These are phyloP conservation scores for Ptychodera flava DNA, from an alignment of 35 echinoderm and acorn worm species.

Conservation along the genomic window DNA sequence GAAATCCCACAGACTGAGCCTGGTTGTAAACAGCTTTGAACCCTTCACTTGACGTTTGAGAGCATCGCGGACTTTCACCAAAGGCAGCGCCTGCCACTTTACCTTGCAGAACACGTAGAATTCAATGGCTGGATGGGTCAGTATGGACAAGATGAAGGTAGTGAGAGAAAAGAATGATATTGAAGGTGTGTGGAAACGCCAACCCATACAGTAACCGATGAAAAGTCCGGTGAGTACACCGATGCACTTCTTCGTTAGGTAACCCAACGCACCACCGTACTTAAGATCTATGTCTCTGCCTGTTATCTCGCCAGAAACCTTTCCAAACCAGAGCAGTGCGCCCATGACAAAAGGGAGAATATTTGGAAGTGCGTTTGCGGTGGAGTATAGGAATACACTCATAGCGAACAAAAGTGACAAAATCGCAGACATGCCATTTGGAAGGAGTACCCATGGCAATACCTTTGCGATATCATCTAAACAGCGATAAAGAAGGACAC, in stretches of 20 bases:
- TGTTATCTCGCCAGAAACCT: neutral
- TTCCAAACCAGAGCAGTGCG: no score
- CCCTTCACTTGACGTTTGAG: neutral
- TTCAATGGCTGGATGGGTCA: neutral
- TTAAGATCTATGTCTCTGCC: neutral
- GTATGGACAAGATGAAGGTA: neutral
- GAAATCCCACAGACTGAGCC: constrained; percentile 16
- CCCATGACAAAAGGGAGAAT: no score
- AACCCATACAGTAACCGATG: neutral
- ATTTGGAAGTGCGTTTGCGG: no score
- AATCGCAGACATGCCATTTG: no score
- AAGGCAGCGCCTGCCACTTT: neutral
- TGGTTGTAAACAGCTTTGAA: neutral
- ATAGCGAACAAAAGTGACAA: no score
- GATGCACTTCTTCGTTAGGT: neutral
- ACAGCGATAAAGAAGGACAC: no score
- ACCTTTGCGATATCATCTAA: no score
- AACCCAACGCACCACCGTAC: no score
- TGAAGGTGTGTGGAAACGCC: neutral
- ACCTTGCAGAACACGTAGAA: neutral
- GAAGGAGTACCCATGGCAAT: no score
- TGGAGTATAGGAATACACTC: no score
- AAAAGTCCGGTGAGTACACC: neutral
- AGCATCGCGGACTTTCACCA: neutral
- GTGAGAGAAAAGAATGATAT: neutral